Evolutionary conservation across 2,797 vertebrate species (phyloP).

Genomic region (Echiichthys vipera): DNA sequence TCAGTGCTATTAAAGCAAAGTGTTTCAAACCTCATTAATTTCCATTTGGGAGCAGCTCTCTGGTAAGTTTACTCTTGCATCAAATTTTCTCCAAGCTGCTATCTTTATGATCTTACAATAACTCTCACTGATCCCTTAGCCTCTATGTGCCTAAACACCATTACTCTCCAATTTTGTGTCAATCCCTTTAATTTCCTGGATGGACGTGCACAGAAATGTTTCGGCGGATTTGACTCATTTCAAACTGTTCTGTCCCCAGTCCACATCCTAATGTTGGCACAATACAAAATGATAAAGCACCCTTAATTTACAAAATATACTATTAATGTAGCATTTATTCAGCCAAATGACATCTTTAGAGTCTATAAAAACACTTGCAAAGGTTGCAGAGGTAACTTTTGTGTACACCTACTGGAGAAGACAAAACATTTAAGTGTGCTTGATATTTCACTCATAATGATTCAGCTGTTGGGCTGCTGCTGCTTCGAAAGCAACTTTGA

Average conservation of each 20-base stretch:
- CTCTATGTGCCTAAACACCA: constrained; percentile 17
- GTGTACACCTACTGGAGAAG: background rate
- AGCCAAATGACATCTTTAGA: background rate
- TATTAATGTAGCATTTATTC: background rate
- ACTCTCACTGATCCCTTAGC: constrained; percentile 17
- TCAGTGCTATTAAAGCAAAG: constrained; percentile 72
- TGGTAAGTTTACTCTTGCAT: constrained; percentile 62
- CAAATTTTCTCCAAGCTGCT: constrained; percentile 41
- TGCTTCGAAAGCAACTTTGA: constrained; percentile 37
- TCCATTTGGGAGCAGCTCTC: constrained; percentile 71
- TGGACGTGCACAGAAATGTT: background rate
- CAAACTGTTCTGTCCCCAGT: background rate
- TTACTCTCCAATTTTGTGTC: constrained; percentile 7
- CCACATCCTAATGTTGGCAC: background rate
- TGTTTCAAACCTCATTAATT: constrained; percentile 77
- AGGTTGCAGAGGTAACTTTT: background rate
- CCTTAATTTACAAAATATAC: background rate
- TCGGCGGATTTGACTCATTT: background rate
- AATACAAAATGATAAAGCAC: background rate
- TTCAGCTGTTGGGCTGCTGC: constrained; percentile 15
- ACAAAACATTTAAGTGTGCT: constrained; percentile 16
- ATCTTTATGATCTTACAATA: constrained; percentile 46
- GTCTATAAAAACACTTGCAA: background rate
- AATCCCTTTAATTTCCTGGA: constrained; percentile 6
- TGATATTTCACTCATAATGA: constrained; percentile 27